Evolutionary conservation across 2,797 vertebrate genomes (phyloP).

Genomic region (Leptatherina wallacei): DNA sequence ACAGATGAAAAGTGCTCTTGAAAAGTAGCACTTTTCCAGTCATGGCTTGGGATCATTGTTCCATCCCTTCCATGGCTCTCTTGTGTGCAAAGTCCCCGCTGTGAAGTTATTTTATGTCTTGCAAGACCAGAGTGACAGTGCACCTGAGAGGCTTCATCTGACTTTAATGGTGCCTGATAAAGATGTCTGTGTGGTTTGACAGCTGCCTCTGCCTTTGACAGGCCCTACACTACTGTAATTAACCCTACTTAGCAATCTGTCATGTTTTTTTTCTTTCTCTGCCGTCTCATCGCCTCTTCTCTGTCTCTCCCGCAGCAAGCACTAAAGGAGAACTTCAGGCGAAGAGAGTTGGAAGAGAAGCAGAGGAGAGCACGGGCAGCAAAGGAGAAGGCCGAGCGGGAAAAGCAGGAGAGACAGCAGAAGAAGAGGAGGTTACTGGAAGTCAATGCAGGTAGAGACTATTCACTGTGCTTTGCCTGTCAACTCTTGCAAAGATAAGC

Average conservation of each 20-base stretch:
- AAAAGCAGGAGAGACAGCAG: constrained; percentile 91
- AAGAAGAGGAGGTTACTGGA: constrained; percentile 93
- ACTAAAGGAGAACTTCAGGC: constrained; percentile 90
- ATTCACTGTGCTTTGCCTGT: constrained; percentile 43
- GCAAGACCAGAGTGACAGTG: constrained; percentile 21
- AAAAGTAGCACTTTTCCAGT: neutral
- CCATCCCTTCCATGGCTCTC: constrained; percentile 13
- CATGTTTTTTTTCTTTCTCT: constrained; percentile 35
- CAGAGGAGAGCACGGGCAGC: constrained; percentile 89
- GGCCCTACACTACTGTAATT: constrained; percentile 60
- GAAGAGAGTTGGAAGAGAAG: constrained; percentile 92
- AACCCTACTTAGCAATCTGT: constrained; percentile 66
- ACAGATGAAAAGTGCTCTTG: neutral
- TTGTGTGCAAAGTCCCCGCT: constrained; percentile 22
- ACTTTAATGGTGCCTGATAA: constrained; percentile 58
- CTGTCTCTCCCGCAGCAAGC: constrained; percentile 86
- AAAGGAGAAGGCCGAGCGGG: constrained; percentile 93
- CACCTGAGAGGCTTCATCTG: constrained; percentile 53
- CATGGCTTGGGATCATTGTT: neutral
- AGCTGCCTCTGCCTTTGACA: constrained; percentile 55
- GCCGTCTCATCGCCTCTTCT: constrained; percentile 20
- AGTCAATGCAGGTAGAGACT: constrained; percentile 89
- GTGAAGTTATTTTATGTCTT: constrained; percentile 27
- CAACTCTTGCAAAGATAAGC: constrained; percentile 36
- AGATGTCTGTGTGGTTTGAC: constrained; percentile 57